Conservation (phyloP, 2,888 invertebrate genomes). For the Pandemis cinnamomeana region DNA sequence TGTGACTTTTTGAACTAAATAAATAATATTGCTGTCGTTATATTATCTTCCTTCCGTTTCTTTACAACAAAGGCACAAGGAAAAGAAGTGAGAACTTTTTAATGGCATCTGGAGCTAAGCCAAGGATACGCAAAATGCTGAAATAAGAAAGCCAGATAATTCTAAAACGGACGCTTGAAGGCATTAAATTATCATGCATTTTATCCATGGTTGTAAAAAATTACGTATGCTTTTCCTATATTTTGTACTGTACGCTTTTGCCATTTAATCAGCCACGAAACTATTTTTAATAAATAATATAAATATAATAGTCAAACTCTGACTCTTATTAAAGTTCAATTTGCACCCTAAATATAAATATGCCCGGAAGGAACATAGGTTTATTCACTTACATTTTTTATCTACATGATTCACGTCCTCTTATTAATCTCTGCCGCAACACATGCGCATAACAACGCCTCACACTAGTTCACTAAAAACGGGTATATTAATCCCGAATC, state of each 20-base stretch:
- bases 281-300: too few species aligned
- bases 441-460: constrained; percentile 36
- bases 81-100: constrained; percentile 56
- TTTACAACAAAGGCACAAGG: constrained; percentile 44
- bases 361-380: not conserved
- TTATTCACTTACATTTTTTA: constrained; percentile 18
- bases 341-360: constrained; percentile 11
- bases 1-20: not conserved
- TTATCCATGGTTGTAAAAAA: constrained; percentile 29
- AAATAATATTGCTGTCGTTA: constrained; percentile 29
- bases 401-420: constrained; percentile 18
- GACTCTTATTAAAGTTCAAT: not conserved
- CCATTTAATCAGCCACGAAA: not conserved
- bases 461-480: constrained; percentile 42
- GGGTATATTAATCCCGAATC: constrained; percentile 44
- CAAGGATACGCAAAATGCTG: constrained; percentile 46
- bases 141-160: constrained; percentile 51
- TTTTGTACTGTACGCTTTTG: not conserved
- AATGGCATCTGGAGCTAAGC: constrained; percentile 57
- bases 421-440: constrained; percentile 32
- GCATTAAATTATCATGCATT: constrained; percentile 49
- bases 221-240: too few species aligned
- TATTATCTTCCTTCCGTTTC: constrained; percentile 44
- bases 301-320: not conserved
- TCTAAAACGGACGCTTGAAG: constrained; percentile 48